phyloP scores from a whole-genome alignment of 2,888 invertebrate species.

The Anticlea derivata region DNA sequence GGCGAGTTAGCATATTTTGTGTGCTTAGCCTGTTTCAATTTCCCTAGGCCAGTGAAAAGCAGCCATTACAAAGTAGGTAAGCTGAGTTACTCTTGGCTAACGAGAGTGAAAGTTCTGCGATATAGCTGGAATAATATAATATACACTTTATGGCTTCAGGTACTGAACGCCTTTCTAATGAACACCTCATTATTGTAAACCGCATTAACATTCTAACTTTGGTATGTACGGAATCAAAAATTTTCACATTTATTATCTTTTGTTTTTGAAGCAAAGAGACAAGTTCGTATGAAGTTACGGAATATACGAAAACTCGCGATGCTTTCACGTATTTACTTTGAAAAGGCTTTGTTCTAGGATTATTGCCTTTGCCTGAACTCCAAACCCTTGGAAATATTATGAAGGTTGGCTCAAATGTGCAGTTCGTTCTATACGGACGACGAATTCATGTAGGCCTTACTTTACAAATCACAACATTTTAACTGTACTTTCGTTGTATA shows the following conservation, averaged over 20 bases:
- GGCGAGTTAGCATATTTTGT: conserved; percentile 22
- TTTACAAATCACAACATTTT: no score
- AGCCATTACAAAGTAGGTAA: neutral
- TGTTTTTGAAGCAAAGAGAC: conserved; percentile 16
- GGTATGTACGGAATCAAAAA: conserved; percentile 9
- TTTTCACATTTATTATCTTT: conserved; percentile 1
- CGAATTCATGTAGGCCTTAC: no score
- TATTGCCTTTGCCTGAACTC: conserved; percentile 27
- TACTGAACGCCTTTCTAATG: no score
- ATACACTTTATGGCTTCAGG: no score
- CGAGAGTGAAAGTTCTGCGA: no score
- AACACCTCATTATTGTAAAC: no score
- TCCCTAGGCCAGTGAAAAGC: neutral
- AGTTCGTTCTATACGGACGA: no score
- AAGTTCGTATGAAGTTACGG: conserved; percentile 27
- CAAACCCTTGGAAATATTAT: neutral
- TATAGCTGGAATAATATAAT: no score
- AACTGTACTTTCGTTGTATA: no score
- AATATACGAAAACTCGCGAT: conserved; percentile 37
- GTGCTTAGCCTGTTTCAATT: conserved; percentile 14
- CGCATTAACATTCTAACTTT: no score
- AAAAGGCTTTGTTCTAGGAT: conserved; percentile 32
- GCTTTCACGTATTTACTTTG: conserved; percentile 40
- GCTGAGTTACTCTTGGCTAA: no score
- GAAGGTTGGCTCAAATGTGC: no score